These are phyloP conservation scores for Rhagoletis zephyria DNA, from an alignment of 1,140 invertebrate genomes.

Conservation along the genomic window DNA sequence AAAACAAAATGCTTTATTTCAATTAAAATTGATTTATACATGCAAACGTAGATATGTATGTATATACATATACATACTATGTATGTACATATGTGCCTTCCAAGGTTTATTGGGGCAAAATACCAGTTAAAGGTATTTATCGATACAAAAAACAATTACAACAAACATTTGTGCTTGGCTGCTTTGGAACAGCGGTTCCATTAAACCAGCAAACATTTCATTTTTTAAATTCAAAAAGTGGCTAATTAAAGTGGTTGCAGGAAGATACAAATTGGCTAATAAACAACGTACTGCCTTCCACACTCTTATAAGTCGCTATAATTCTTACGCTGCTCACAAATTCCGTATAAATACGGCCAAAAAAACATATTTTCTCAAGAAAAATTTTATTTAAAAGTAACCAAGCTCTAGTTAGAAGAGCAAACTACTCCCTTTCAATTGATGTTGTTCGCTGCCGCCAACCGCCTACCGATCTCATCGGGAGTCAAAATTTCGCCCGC, in stretches of 20 bases:
- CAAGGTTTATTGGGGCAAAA: no score
- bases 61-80: background rate
- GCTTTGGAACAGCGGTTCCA: background rate
- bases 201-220: background rate
- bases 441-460: constrained; percentile 63
- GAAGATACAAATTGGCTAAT: no score
- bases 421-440: constrained; percentile 54
- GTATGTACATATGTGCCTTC: no score
- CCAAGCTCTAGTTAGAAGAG: background rate
- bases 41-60: background rate
- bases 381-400: background rate
- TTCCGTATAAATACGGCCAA: background rate
- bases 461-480: constrained; percentile 68
- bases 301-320: no score
- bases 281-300: no score
- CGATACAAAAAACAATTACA: background rate
- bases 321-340: no score
- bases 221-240: background rate
- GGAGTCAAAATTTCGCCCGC: constrained; percentile 77
- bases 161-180: background rate
- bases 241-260: no score
- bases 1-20: background rate
- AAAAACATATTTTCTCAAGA: background rate
- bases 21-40: background rate
- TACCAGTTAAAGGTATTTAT: no score